Conservation (phyloP, 2,113 vertebrate genomes). For the Plotosus lineatus region DNA sequence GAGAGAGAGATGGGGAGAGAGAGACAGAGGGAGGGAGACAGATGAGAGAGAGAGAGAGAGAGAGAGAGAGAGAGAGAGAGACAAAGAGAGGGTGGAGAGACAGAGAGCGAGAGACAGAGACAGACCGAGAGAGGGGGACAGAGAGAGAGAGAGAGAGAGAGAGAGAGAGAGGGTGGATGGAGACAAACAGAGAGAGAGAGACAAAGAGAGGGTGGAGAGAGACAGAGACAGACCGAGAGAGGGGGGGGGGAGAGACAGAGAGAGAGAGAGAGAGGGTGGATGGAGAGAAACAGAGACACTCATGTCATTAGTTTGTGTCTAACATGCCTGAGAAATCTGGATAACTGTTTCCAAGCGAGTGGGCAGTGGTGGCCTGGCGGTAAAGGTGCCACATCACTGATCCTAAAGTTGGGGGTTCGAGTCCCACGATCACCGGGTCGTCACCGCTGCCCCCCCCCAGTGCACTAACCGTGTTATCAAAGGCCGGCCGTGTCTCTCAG, state of each 20-base stretch:
- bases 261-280: background rate
- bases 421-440: too few species aligned
- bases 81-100: too few species aligned
- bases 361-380: too few species aligned
- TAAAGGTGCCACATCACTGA: too few species aligned
- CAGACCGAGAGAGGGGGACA: background rate
- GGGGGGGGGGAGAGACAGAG: background rate
- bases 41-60: background rate
- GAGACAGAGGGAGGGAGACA: background rate
- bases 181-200: slow-evolving; percentile 2
- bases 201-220: background rate
- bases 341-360: background rate
- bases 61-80: slow-evolving; percentile 17
- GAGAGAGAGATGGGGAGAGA: slow-evolving; percentile 7
- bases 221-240: background rate
- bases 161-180: background rate
- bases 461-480: too few species aligned
- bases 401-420: too few species aligned
- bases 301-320: background rate
- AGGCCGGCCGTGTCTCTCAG: too few species aligned
- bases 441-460: too few species aligned
- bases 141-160: slow-evolving; percentile 10
- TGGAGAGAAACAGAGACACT: slow-evolving; percentile 5
- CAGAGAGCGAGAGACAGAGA: too few species aligned
- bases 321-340: background rate